Evolutionary conservation across 2,113 vertebrate species (phyloP), one percentile per base, ranked within the genome.

Genomic region (Onychostruthus taczanowskii): DNA sequence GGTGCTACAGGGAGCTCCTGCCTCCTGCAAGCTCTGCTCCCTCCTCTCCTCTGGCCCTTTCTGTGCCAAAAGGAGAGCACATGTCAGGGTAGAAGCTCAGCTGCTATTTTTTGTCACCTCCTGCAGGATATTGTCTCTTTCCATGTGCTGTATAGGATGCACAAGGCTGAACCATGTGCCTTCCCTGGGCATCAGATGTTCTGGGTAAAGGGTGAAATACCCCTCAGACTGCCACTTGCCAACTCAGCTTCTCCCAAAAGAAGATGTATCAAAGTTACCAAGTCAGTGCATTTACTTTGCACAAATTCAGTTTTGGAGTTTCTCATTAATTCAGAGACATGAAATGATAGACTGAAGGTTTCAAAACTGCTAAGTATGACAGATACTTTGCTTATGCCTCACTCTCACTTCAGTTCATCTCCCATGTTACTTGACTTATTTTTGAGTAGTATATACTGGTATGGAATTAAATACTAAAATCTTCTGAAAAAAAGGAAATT

Each of bases 201-300:
- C 10, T 46, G 74, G 35, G 55, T 49, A 86, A 77, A 62, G 17
- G 15, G 7, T 74, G 43, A 70, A 66, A 91, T 13, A 49, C 10
- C 6, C 9, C 20, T 56, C 76, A 89, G 66, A 66, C 27, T 63
- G 46, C 20, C 2, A 0, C 33, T 58, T 86, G 30, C 10, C 28
- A 47, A 35, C 19, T 50, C 83, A 73, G 50, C 35, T 88, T 86
- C 43, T 74, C 64, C 33, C 17, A 4, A 46, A 56, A 84, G 56
- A 70, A 86, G 64, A 39, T 35, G 28, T 26, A 74, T 77, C 89
- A 70, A 88, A 86, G 76, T 47, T 76, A 93, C 43, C 50, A 58
- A 84, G 26, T 84, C 64, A 49, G 52, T 47, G 56, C 8, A 81
- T 84, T 84, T 92, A 39, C 75, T 94, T 80, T 59, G 33, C 46